Conservation (phyloP, 1,140 invertebrate species). For the Diorhabda carinulata region DNA sequence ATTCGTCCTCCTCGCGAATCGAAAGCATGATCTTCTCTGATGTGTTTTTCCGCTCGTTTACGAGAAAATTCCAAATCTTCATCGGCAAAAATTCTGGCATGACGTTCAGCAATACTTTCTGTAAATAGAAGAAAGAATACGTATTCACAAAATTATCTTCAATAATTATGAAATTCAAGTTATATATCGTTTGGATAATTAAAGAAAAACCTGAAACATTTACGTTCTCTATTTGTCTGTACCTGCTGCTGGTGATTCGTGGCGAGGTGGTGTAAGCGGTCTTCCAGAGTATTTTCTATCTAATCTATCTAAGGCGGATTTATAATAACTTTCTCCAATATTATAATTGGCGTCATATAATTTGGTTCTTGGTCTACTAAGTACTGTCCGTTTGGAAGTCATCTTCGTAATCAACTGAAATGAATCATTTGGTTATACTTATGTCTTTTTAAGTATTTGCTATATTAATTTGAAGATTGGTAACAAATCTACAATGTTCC, state of each 20-base stretch:
- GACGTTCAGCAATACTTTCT: conserved; percentile 44
- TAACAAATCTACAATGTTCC: no score
- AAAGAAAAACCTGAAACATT: no score
- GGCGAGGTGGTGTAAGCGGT: conserved; percentile 48
- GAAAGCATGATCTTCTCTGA: conserved; percentile 40
- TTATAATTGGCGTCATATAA: conserved; percentile 78
- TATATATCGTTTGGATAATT: no score
- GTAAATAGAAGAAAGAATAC: not conserved
- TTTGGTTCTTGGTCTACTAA: conserved; percentile 62
- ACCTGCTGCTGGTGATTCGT: conserved; percentile 40
- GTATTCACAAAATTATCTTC: no score
- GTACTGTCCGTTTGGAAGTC: conserved; percentile 40
- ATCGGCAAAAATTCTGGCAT: conserved; percentile 52
- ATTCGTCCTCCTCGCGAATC: conserved; percentile 39
- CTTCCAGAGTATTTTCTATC: conserved; percentile 63
- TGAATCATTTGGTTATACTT: no score
- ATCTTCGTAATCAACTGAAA: conserved; percentile 13
- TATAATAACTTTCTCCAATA: conserved; percentile 74
- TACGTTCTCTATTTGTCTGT: not conserved
- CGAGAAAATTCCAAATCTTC: conserved; percentile 47
- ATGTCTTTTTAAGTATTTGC: no score
- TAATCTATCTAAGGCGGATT: conserved; percentile 66
- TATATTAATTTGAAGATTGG: no score
- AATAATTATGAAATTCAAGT: no score
- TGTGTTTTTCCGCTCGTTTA: conserved; percentile 41